Conservation (phyloP, 1,140 invertebrate genomes). For the Diploscapter pachys region DNA sequence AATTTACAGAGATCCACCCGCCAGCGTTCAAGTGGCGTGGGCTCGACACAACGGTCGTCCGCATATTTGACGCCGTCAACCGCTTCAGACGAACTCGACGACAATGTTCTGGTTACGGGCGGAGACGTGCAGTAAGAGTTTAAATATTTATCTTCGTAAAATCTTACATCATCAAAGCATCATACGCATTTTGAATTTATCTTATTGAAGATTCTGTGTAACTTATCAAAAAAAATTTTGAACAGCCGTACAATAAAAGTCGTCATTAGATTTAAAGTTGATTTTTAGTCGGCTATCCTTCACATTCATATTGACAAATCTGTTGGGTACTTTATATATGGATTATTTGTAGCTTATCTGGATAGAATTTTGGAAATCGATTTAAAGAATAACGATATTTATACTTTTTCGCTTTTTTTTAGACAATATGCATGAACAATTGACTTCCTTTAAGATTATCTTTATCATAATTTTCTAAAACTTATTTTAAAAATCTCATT, state of each 20-base stretch:
- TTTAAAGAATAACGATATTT: constrained; percentile 11
- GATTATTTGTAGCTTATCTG: too few species aligned
- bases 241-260: not conserved
- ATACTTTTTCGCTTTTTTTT: constrained; percentile 9
- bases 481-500: not conserved
- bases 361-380: constrained; percentile 12
- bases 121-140: constrained; percentile 24
- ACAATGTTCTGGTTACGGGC: constrained; percentile 30
- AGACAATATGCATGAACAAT: too few species aligned
- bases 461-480: too few species aligned
- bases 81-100: constrained; percentile 38
- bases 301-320: too few species aligned
- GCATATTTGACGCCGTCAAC: constrained; percentile 30
- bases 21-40: too few species aligned
- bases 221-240: not conserved
- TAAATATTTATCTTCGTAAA: not conserved
- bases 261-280: not conserved
- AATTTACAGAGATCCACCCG: too few species aligned
- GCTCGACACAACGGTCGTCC: not conserved
- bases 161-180: not conserved
- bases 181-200: not conserved
- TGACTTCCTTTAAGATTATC: not conserved
- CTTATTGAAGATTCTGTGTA: not conserved
- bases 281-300: too few species aligned
- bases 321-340: too few species aligned